These are phyloP conservation scores for Daktulosphaira vitifoliae DNA, from an alignment of 1,140 invertebrate species.

Conservation along the genomic window DNA sequence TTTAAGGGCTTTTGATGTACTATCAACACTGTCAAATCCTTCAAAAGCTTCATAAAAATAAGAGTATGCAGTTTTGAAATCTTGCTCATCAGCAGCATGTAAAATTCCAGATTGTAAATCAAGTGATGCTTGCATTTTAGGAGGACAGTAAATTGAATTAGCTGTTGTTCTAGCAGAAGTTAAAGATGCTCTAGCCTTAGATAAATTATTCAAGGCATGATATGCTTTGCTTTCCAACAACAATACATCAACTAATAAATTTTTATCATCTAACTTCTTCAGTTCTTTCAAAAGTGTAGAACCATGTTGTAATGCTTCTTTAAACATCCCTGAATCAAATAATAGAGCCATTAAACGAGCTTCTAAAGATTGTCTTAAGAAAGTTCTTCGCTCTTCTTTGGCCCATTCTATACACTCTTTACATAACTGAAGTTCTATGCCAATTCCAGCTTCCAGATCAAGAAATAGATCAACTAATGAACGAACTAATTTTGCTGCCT, in stretches of 20 bases:
- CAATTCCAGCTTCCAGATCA: slow-evolving; percentile 88
- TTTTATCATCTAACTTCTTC: slow-evolving; percentile 99
- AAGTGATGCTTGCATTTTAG: slow-evolving; percentile 91
- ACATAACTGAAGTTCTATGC: slow-evolving; percentile 78
- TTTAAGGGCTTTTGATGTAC: slow-evolving; percentile 72
- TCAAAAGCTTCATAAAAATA: slow-evolving; percentile 99
- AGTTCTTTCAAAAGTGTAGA: slow-evolving; percentile 83
- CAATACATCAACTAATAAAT: slow-evolving; percentile 92
- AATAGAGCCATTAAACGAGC: slow-evolving; percentile 86
- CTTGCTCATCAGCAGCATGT: slow-evolving; percentile 97
- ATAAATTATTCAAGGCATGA: slow-evolving; percentile 92
- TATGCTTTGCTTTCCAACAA: slow-evolving; percentile 97
- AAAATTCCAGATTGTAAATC: slow-evolving; percentile 97
- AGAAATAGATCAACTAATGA: slow-evolving; percentile 95
- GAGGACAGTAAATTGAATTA: slow-evolving; percentile 98
- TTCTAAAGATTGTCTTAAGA: slow-evolving; percentile 91
- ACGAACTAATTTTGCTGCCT: slow-evolving; percentile 95
- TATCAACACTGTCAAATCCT: slow-evolving; percentile 94
- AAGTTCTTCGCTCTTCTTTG: slow-evolving; percentile 92
- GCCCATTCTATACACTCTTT: slow-evolving; percentile 99
- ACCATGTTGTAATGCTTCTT: slow-evolving; percentile 74
- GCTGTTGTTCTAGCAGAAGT: slow-evolving; percentile 98
- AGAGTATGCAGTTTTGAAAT: slow-evolving; percentile 99
- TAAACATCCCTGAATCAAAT: slow-evolving; percentile 85
- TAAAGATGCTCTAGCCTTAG: slow-evolving; percentile 91